phyloP scores from a whole-genome alignment of 2,113 vertebrate species.

The Leptobrachium leishanense region DNA sequence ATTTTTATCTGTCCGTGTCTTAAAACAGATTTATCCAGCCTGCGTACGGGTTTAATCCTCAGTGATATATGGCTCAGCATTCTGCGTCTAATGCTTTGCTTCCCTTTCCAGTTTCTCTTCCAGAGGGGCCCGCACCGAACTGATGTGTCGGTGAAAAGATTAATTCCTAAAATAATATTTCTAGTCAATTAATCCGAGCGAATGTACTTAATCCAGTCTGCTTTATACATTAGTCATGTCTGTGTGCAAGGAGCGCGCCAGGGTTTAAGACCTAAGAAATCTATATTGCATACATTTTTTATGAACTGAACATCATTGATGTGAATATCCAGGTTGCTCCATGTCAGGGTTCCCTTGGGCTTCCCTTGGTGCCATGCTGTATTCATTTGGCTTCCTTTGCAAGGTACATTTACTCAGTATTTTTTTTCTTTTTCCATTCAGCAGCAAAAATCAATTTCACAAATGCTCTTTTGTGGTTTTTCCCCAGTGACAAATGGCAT shows the following conservation, averaged over 20 bases:
- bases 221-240: constrained; percentile 7
- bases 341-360: constrained; percentile 3
- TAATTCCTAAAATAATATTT: background rate
- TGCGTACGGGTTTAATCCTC: background rate
- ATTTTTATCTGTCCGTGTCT: no score
- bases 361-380: constrained; percentile 12
- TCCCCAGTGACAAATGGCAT: constrained; percentile 13
- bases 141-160: background rate
- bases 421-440: constrained; percentile 9
- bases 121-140: background rate
- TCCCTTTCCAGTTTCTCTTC: background rate
- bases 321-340: constrained; percentile 13
- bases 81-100: background rate
- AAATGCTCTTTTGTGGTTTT: constrained; percentile 17
- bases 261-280: background rate
- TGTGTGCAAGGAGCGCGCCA: background rate
- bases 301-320: constrained; percentile 8
- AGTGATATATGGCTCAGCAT: background rate
- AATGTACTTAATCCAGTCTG: background rate
- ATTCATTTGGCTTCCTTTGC: background rate
- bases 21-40: no score
- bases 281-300: constrained; percentile 12
- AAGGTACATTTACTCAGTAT: background rate
- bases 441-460: constrained; percentile 25
- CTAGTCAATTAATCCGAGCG: background rate